Conservation (phyloP, 2,797 vertebrate genomes). For the Coilia nasus region DNA sequence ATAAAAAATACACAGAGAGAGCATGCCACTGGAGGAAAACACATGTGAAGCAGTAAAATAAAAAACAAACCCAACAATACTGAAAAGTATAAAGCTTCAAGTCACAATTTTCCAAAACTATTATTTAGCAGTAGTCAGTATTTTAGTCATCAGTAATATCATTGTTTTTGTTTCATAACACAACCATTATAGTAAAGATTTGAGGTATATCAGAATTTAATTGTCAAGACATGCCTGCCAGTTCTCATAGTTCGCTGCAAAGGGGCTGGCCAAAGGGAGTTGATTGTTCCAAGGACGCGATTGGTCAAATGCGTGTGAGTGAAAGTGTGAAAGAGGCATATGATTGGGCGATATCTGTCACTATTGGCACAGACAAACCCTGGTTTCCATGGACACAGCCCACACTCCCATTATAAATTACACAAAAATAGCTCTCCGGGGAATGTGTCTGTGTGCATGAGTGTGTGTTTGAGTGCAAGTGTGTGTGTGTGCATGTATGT, state of each 20-base stretch:
- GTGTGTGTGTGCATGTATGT: constrained; percentile 27
- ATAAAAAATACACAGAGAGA: constrained; percentile 12
- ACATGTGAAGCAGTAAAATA: constrained; percentile 68
- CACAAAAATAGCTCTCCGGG: constrained; percentile 80
- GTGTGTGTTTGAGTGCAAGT: constrained; percentile 38
- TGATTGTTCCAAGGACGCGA: constrained; percentile 40
- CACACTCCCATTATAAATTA: constrained; percentile 69
- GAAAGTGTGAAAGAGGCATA: constrained; percentile 42
- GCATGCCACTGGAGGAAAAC: neutral
- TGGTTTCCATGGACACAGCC: constrained; percentile 50
- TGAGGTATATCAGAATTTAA: constrained; percentile 99
- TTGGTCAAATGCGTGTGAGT: constrained; percentile 52
- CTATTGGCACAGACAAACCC: constrained; percentile 28
- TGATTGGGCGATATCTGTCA: constrained; percentile 31
- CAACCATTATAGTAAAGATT: constrained; percentile 98
- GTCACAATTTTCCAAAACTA: constrained; percentile 91
- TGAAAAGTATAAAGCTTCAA: constrained; percentile 90
- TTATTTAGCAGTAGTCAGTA: constrained; percentile 74
- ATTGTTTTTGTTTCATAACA: constrained; percentile 84
- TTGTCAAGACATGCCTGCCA: constrained; percentile 91
- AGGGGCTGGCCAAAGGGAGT: constrained; percentile 71
- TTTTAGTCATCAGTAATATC: constrained; percentile 71
- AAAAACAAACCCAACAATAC: constrained; percentile 71
- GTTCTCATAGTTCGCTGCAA: constrained; percentile 67
- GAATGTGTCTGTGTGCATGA: constrained; percentile 50